Evolutionary conservation across 1,140 invertebrate genomes (phyloP).

Genomic region (Drosophila nigrodunni): DNA sequence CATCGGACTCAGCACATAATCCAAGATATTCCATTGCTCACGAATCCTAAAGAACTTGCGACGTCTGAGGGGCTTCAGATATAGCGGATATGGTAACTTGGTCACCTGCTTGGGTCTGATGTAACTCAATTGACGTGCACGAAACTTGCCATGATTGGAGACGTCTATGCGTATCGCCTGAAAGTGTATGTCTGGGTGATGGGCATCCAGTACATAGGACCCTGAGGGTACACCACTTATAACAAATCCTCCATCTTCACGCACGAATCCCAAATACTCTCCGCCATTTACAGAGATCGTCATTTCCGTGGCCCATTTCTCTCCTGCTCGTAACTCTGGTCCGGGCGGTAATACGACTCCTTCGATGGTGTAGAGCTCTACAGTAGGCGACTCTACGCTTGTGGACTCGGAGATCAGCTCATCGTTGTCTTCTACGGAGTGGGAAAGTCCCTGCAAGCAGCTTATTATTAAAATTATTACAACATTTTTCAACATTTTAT

Average conservation of each 20-base stretch:
- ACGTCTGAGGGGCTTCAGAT: slow-evolving; percentile 91
- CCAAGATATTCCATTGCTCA: slow-evolving; percentile 95
- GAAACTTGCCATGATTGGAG: slow-evolving; percentile 96
- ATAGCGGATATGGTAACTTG: slow-evolving; percentile 95
- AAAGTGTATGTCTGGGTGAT: slow-evolving; percentile 95
- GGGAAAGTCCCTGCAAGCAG: background rate
- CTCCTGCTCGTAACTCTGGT: slow-evolving; percentile 62
- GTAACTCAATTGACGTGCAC: slow-evolving; percentile 96
- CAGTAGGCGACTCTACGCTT: background rate
- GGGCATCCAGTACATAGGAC: slow-evolving; percentile 96
- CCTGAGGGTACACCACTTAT: slow-evolving; percentile 96
- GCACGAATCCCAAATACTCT: slow-evolving; percentile 93
- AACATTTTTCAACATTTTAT: slow-evolving; percentile 53
- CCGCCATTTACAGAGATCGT: slow-evolving; percentile 94
- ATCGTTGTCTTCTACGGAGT: background rate
- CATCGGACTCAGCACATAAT: slow-evolving; percentile 98
- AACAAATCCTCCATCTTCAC: slow-evolving; percentile 95
- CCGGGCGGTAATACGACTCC: slow-evolving; percentile 91
- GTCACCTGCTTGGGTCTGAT: slow-evolving; percentile 93
- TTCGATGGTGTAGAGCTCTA: slow-evolving; percentile 86
- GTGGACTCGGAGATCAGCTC: background rate
- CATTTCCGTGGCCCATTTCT: slow-evolving; percentile 90
- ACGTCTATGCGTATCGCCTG: slow-evolving; percentile 96
- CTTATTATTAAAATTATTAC: slow-evolving; percentile 18
- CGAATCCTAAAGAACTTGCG: slow-evolving; percentile 95